Evolutionary conservation across 2,797 vertebrate species (phyloP).

Genomic region (Melopsittacus undulatus): DNA sequence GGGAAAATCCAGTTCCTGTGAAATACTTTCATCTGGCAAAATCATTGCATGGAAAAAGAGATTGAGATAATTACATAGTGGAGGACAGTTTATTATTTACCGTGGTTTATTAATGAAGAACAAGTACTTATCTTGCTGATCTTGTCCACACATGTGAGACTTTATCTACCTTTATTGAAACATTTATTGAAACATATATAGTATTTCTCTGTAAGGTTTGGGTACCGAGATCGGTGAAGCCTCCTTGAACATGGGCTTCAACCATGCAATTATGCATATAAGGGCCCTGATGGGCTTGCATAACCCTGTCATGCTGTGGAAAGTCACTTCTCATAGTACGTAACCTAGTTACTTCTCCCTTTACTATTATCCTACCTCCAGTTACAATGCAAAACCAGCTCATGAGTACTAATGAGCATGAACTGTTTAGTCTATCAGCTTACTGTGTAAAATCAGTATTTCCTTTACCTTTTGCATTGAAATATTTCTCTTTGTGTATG

Average conservation of each 20-base stretch:
- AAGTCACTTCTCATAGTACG: not conserved
- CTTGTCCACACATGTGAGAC: not conserved
- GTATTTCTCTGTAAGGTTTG: not conserved
- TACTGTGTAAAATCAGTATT: not conserved
- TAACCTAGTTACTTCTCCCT: not conserved
- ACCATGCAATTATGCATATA: not conserved
- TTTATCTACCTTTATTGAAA: constrained; percentile 21
- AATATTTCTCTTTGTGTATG: not conserved
- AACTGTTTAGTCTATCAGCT: not conserved
- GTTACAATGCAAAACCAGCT: not conserved
- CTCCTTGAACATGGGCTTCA: not conserved
- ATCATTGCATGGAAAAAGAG: not conserved
- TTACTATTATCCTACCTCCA: not conserved
- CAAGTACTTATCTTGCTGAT: not conserved
- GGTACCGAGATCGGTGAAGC: not conserved
- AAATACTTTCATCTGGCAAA: constrained; percentile 15
- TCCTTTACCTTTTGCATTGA: not conserved
- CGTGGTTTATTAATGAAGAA: constrained; percentile 1
- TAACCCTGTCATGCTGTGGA: not conserved
- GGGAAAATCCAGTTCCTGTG: constrained; percentile 21
- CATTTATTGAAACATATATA: not conserved
- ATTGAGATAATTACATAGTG: not conserved
- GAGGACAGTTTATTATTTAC: constrained; percentile 15
- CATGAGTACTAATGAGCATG: not conserved
- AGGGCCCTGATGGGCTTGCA: not conserved